A percentile compares a stretch with the other conserved stretches of the same genome.
Evolutionary conservation across 1,140 invertebrate species (phyloP).

Genomic region (Aricia agestis): DNA sequence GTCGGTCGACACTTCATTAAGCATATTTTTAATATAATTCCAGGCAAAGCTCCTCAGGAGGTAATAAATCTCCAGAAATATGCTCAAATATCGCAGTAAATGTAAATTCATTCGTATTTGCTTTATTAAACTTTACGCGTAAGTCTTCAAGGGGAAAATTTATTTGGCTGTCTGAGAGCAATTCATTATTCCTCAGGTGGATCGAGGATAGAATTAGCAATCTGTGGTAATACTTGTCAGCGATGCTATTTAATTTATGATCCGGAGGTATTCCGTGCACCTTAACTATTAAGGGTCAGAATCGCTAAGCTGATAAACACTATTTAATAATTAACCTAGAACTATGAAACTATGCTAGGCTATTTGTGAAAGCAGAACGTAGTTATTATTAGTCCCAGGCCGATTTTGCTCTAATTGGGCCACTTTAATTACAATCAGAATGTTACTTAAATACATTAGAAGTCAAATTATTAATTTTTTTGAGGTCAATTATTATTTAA

Average conservation of each 20-base stretch:
- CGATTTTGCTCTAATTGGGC: no score
- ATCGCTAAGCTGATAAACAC: background rate
- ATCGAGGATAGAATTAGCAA: slow-evolving; percentile 41
- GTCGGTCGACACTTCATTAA: slow-evolving; percentile 26
- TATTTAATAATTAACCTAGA: background rate
- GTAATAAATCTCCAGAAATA: slow-evolving; percentile 43
- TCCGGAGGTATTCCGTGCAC: background rate
- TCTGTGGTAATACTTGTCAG: slow-evolving; percentile 21
- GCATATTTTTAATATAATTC: slow-evolving; percentile 29
- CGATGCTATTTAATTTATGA: slow-evolving; percentile 10
- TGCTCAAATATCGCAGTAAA: slow-evolving; percentile 41
- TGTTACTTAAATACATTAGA: no score
- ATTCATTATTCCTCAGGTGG: slow-evolving; percentile 42
- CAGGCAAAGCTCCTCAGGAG: slow-evolving; percentile 19
- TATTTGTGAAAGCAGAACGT: no score
- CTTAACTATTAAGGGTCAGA: background rate
- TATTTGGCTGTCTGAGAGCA: slow-evolving; percentile 45
- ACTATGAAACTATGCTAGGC: background rate
- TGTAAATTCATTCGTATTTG: slow-evolving; percentile 48
- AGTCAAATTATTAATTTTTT: no score
- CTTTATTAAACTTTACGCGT: slow-evolving; percentile 51
- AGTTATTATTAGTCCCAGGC: no score
- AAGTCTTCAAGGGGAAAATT: slow-evolving; percentile 43
- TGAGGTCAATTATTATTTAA: no score
- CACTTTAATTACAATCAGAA: no score